Base-by-base conservation (phyloP, 92 coral and sea anemone species). In the Nematostella vectensis region DNA sequence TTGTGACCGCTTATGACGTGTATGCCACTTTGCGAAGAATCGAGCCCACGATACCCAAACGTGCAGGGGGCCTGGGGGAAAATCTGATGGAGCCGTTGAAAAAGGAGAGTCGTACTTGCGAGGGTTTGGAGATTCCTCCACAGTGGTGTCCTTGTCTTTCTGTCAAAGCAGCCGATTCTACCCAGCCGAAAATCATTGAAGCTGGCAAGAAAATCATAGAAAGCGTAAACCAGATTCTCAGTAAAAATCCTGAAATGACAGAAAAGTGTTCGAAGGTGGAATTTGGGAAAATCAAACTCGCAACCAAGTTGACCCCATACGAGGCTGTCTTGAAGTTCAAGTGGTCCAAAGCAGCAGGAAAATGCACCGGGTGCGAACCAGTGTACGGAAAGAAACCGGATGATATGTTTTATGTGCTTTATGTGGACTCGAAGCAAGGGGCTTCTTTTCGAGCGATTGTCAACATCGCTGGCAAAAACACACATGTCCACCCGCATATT, bases 131-230 rank as follows among this genome's bases (percentile, higher is more conserved):
- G 15, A 66, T 78, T 25, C 85, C 85, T 27, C 40, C 62, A 1
- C 85, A 78, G 4, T 78, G 85, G 85, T 78, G 85, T 26, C 85
- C 85, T 0, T 78, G 85, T 27, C 15, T 78, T 4, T 26, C 59
- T 4, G 66, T 58, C 17, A 28, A 59, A 12, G 29, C 25, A 21
- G 36, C 39, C 25, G 26, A 58, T 29, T 29, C 39, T 1, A 19
- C 47, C 13, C 33, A 33, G 11, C 19, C 31, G 25, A 26, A 27
- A 15, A 22, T 71, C 25, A 38, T 33, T 59, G 42, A 47, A 8
- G 70, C 75, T 22, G 80, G 67, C 37, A 49, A 13, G 22, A 21
- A 60, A 15, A 62, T 72, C 4, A 59, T 71, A 1, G 37, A 36
- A 20, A 13, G 39, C 27, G 61, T 67, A 21, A 78, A 69, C 28